Conservation (phyloP, 1,140 invertebrate species). For the Eumeta japonica region DNA sequence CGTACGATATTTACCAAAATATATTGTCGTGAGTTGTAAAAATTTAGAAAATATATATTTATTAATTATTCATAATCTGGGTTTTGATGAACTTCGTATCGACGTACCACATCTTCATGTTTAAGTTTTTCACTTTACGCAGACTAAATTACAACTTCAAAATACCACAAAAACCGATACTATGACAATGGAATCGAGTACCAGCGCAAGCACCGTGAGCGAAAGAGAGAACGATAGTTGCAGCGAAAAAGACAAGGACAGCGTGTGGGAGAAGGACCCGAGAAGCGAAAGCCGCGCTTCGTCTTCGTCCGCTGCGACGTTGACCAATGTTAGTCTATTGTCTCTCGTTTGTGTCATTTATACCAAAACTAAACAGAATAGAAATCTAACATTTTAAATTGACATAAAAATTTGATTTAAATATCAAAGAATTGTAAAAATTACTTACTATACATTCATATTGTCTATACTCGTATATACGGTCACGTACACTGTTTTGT, state of each 20-base stretch:
- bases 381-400: no score
- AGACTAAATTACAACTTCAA: slow-evolving; percentile 32
- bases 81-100: neutral
- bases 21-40: neutral
- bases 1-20: neutral
- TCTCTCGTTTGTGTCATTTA: no score
- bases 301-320: slow-evolving; percentile 47
- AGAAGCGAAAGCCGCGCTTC: slow-evolving; percentile 37
- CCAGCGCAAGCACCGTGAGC: slow-evolving; percentile 44
- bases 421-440: no score
- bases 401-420: no score
- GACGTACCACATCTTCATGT: neutral
- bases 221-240: slow-evolving; percentile 35
- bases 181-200: slow-evolving; percentile 39
- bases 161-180: slow-evolving; percentile 29
- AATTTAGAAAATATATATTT: neutral
- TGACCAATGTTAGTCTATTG: slow-evolving; percentile 58
- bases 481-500: no score
- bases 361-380: no score
- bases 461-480: no score
- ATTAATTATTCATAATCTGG: neutral
- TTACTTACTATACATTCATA: no score
- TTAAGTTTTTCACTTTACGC: neutral
- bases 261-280: slow-evolving; percentile 44
- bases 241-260: slow-evolving; percentile 49